Evolutionary conservation across 1,140 invertebrate genomes (phyloP).

Genomic region (Bombus turneri): DNA sequence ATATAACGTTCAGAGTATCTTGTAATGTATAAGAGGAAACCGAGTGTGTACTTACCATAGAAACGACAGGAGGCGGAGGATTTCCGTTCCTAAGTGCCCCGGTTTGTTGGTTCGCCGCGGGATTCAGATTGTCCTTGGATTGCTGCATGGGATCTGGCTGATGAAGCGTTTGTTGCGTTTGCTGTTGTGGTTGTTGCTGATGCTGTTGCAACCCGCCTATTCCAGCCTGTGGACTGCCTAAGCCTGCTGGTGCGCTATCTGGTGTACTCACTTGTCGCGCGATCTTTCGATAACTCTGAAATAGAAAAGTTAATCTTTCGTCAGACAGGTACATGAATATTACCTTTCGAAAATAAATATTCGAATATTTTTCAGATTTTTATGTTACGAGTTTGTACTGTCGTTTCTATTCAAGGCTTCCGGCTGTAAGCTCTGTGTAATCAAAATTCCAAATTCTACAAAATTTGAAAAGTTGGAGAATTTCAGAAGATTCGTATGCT

Average conservation of each 20-base stretch:
- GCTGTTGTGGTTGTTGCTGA: slow-evolving; percentile 75
- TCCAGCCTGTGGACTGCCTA: slow-evolving; percentile 80
- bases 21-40: neutral
- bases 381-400: no score
- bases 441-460: no score
- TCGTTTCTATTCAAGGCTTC: no score
- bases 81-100: slow-evolving; percentile 80
- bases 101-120: slow-evolving; percentile 78
- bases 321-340: neutral
- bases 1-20: neutral
- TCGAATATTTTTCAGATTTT: no score
- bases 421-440: no score
- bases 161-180: slow-evolving; percentile 75
- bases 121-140: slow-evolving; percentile 80
- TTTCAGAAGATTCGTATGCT: no score
- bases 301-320: slow-evolving; percentile 48
- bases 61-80: slow-evolving; percentile 79
- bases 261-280: slow-evolving; percentile 81
- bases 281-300: slow-evolving; percentile 81
- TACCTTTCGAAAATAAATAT: neutral
- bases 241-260: slow-evolving; percentile 79
- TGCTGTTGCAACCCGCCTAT: slow-evolving; percentile 79
- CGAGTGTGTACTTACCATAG: slow-evolving; percentile 75
- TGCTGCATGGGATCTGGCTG: slow-evolving; percentile 81
- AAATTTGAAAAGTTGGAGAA: no score